Percentiles rank a stretch among this genome's conserved stretches.
phyloP scores from a whole-genome alignment of 2,888 invertebrate genomes.

The Melanostoma mellinum region DNA sequence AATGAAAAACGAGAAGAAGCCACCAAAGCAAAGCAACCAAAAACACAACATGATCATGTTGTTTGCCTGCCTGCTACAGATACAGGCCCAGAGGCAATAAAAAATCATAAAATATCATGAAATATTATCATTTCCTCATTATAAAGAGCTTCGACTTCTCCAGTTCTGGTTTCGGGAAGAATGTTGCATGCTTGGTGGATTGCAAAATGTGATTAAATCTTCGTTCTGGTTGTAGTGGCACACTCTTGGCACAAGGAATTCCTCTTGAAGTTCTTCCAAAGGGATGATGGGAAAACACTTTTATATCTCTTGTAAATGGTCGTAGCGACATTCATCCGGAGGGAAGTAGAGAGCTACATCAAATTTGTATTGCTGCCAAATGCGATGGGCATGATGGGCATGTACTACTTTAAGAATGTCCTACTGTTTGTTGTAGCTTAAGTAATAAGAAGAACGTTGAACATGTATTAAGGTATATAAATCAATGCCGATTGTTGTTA shows the following conservation, averaged over 20 bases:
- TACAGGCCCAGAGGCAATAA: slow-evolving; percentile 47
- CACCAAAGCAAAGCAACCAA: slow-evolving; percentile 21
- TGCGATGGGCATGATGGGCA: slow-evolving; percentile 7
- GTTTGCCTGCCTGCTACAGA: neutral
- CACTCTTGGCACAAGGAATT: slow-evolving; percentile 56
- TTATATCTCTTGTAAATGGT: slow-evolving; percentile 58
- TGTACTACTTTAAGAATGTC: too few relatives aligned
- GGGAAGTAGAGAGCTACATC: slow-evolving; percentile 64
- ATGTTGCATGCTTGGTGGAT: slow-evolving; percentile 41
- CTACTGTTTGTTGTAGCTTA: too few relatives aligned
- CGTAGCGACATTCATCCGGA: slow-evolving; percentile 65
- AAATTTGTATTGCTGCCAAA: slow-evolving; percentile 56
- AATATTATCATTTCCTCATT: slow-evolving; percentile 71
- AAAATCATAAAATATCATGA: slow-evolving; percentile 53
- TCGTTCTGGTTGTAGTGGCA: slow-evolving; percentile 13
- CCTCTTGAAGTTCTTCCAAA: slow-evolving; percentile 49
- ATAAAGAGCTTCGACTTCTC: slow-evolving; percentile 16
- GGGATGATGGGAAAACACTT: slow-evolving; percentile 45
- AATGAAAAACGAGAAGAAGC: neutral
- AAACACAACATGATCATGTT: slow-evolving; percentile 43
- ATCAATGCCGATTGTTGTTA: too few relatives aligned
- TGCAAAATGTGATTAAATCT: slow-evolving; percentile 56
- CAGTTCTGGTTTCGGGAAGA: slow-evolving; percentile 31
- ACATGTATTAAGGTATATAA: too few relatives aligned
- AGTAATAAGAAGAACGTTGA: too few relatives aligned